Evolutionary conservation across 2,888 invertebrate genomes (phyloP), one percentile per base, ranked within the genome.

Genomic region (Crioceris asparagi): DNA sequence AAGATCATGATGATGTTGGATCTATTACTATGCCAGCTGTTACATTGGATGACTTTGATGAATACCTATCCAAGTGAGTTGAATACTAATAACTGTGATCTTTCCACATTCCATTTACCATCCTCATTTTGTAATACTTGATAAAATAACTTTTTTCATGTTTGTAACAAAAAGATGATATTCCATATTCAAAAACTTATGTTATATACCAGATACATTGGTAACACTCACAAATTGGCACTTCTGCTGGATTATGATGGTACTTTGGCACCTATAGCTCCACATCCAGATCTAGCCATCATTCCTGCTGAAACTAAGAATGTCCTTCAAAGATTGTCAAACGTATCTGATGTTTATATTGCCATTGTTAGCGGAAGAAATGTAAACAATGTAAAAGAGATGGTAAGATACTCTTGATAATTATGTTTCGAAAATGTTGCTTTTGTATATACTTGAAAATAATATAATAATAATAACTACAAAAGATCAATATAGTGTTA

Each of bases 1-100:
- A 83, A 50, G 81, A 80, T 45, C 71, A 74, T n/a, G 86, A 86
- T 50, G 84, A 86, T 45, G 77, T 85, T 34, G 82, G 86, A 10
- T 83, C 84, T 3, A 83, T 85, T 0, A 81, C 77, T 17, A 86
- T 90, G 83, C 85, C 85, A 46, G 88, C 88, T 0, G 83, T 88
- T n/a, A 85, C 86, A 4, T 76, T 88, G 54, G 87, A 90, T 52
- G 88, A 90, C 62, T 90, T 90, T 57, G 87, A 90, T 56, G 86
- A 87, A 61, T 88, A 88, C 57, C 69, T 90, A 38, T 77, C 83
- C 44, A 85, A 86, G 83, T 87, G 70, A 70, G 77, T 69, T n/a
- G n/a, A n/a, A n/a, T n/a, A n/a, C n/a, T n/a, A n/a, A n/a, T n/a
- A n/a, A n/a, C n/a, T n/a, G n/a, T n/a, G n/a, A n/a, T n/a, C n/a